These are phyloP conservation scores for Aptenodytes patagonicus DNA, from an alignment of 2,113 vertebrate species.

Conservation along the genomic window DNA sequence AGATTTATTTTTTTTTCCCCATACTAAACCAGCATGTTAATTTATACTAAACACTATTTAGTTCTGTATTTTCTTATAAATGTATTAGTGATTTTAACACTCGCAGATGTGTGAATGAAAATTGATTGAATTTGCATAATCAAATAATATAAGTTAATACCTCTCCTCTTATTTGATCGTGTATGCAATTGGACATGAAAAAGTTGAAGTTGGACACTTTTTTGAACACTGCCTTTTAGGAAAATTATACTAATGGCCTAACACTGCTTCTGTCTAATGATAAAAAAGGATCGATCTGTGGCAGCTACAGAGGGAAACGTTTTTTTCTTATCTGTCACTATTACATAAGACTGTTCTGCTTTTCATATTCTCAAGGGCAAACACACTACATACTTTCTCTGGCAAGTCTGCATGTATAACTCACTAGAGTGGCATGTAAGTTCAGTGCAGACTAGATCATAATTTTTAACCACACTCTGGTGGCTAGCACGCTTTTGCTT, in stretches of 20 bases:
- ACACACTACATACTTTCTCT: neutral
- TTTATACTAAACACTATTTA: neutral
- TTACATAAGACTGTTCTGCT: conserved; percentile 30
- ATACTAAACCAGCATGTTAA: neutral
- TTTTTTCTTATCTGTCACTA: neutral
- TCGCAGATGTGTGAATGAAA: conserved; percentile 1
- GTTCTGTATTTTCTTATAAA: neutral
- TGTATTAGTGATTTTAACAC: neutral
- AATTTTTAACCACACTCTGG: neutral
- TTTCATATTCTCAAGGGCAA: conserved; percentile 5
- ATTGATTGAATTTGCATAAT: neutral
- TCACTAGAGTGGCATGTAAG: conserved; percentile 11
- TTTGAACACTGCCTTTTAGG: neutral
- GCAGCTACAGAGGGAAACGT: neutral
- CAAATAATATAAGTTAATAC: neutral
- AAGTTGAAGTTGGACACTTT: neutral
- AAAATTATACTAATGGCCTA: neutral
- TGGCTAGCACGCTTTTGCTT: conserved; percentile 54
- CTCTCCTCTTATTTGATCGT: neutral
- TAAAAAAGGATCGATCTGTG: neutral
- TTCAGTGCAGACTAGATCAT: conserved; percentile 11
- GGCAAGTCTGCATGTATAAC: conserved; percentile 32
- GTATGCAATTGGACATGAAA: neutral
- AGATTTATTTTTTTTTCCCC: neutral
- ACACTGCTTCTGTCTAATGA: neutral